phyloP scores from a whole-genome alignment of 2,797 vertebrate genomes.

The Phrynocephalus forsythii region DNA sequence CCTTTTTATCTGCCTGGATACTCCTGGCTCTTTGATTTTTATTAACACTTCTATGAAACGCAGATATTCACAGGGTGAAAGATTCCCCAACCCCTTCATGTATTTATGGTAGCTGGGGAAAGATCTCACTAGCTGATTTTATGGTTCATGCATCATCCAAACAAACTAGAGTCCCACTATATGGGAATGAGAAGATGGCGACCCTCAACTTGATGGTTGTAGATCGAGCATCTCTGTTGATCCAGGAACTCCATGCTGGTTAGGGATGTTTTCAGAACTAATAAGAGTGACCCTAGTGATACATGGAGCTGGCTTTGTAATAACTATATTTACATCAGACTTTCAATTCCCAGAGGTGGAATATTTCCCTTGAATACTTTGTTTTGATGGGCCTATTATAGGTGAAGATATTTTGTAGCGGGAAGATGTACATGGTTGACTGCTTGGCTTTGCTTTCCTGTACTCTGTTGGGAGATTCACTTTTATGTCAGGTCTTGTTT shows the following conservation, averaged over 20 bases:
- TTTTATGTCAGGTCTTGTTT: slow-evolving; percentile 38
- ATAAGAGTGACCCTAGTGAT: slow-evolving; percentile 24
- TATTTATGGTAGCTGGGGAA: not conserved
- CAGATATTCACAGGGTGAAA: not conserved
- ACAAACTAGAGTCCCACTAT: not conserved
- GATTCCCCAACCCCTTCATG: not conserved
- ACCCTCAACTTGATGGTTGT: not conserved
- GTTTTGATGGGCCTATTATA: slow-evolving; percentile 30
- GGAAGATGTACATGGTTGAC: slow-evolving; percentile 44
- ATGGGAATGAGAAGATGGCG: not conserved
- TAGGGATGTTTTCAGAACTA: not conserved
- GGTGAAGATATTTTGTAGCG: slow-evolving; percentile 23
- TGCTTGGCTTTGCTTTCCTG: slow-evolving; percentile 44
- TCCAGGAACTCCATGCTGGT: not conserved
- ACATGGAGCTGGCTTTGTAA: not conserved
- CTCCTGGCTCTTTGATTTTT: no score
- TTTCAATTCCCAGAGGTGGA: slow-evolving; percentile 26
- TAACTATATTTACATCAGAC: slow-evolving; percentile 31
- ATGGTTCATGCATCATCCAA: not conserved
- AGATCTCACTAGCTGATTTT: not conserved
- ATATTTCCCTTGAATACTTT: slow-evolving; percentile 51
- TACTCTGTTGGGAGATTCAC: slow-evolving; percentile 47
- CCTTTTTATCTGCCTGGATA: no score
- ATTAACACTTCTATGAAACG: not conserved
- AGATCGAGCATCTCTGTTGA: not conserved